These are phyloP conservation scores for Drosophila littoralis DNA, from an alignment of 1,140 invertebrate genomes.

Conservation along the genomic window DNA sequence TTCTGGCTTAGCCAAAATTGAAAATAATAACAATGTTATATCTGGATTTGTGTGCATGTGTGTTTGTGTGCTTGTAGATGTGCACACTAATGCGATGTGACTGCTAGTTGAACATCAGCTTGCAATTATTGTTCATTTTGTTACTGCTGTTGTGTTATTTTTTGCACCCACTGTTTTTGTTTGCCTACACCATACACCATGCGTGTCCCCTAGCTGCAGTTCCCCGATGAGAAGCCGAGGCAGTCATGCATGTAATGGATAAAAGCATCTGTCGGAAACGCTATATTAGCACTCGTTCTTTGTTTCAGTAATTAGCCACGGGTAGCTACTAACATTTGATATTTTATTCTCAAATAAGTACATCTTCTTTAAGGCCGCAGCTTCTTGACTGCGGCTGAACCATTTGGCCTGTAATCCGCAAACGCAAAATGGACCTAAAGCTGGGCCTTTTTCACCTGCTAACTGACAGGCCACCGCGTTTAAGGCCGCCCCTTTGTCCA, in stretches of 20 bases:
- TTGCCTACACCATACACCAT: slow-evolving; percentile 35
- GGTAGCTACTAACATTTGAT: background rate
- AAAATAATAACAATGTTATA: too few relatives aligned
- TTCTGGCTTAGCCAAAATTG: too few relatives aligned
- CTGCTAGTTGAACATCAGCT: slow-evolving; percentile 6
- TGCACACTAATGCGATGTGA: slow-evolving; percentile 13
- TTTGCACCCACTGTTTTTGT: slow-evolving; percentile 44
- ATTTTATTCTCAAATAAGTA: slow-evolving; percentile 11
- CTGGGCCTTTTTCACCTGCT: slow-evolving; percentile 33
- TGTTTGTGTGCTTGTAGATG: slow-evolving; percentile 51
- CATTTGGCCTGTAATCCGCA: slow-evolving; percentile 27
- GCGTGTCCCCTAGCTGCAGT: slow-evolving; percentile 33
- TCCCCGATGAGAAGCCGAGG: background rate
- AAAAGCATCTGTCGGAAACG: slow-evolving; percentile 45
- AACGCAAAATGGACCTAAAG: slow-evolving; percentile 24
- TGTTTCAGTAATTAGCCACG: slow-evolving; percentile 31
- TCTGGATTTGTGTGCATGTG: background rate
- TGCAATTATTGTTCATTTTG: slow-evolving; percentile 46
- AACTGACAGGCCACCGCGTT: background rate
- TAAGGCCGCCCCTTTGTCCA: background rate
- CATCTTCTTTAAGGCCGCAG: background rate
- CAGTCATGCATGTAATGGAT: slow-evolving; percentile 65
- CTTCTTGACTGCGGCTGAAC: slow-evolving; percentile 21
- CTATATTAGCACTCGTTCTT: slow-evolving; percentile 9
- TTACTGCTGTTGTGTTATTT: slow-evolving; percentile 42